Base-by-base conservation (phyloP, 1,140 invertebrate genomes). In the Eupristina koningsbergeri region DNA sequence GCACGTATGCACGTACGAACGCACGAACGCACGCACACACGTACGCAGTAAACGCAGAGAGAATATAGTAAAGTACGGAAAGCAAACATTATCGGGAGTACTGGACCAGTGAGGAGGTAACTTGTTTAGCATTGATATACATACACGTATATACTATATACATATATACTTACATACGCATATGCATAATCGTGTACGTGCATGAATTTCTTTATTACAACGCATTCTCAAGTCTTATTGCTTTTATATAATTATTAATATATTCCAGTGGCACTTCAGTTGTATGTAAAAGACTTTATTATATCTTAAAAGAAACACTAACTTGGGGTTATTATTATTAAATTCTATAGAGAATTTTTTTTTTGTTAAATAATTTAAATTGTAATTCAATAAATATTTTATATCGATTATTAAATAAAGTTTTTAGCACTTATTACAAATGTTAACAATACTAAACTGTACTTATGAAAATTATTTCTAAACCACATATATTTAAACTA, bases 121-220 rank as follows among this genome's bases (percentile, higher is more conserved):
- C 39, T 80, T 41, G n/a, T 67, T 80, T 82, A 75, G 58, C 53
- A 29, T 75, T 29, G 50, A 9, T 41, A 76, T 76, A 26, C 31
- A 26, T 61, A 9, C 41, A 74, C n/a, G n/a, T n/a, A n/a, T n/a
- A n/a, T n/a, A n/a, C n/a, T n/a, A n/a, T n/a, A n/a, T n/a, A n/a
- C n/a, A n/a, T n/a, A n/a, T n/a, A n/a, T n/a, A n/a, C n/a, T n/a
- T n/a, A n/a, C n/a, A n/a, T n/a, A n/a, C n/a, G n/a, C n/a, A n/a
- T n/a, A n/a, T n/a, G n/a, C n/a, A n/a, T n/a, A n/a, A n/a, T n/a
- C n/a, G n/a, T n/a, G n/a, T n/a, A n/a, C n/a, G n/a, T n/a, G n/a
- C n/a, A n/a, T n/a, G n/a, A n/a, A n/a, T n/a, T 45, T 41, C 45
- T 73, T 81, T 61, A 61, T 81, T 81, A 74, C n/a, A 81, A 8